A percentile compares a stretch with the other conserved stretches of the same genome.
Conservation (phyloP, 2,888 invertebrate species). For the Incurvaria masculella region DNA sequence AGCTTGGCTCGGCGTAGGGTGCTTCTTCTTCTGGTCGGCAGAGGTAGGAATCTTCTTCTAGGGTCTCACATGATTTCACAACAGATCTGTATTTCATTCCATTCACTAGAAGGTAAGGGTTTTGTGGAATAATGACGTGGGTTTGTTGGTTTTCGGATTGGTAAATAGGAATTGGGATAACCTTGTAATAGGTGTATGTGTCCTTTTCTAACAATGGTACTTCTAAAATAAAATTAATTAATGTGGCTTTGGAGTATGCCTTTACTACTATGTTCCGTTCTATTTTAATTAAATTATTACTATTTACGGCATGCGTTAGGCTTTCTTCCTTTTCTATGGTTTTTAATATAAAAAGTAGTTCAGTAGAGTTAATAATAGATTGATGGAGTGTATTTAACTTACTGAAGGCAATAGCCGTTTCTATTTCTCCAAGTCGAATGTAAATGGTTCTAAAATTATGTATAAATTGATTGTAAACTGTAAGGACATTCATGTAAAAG, state of each 20-base stretch:
- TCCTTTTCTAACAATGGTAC: conserved; percentile 6
- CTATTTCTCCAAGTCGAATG: conserved; percentile 8
- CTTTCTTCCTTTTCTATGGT: not conserved
- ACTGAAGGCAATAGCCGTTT: conserved; percentile 13
- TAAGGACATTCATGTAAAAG: not conserved
- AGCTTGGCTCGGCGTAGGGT: no score
- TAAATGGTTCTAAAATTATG: conserved; percentile 13
- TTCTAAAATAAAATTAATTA: conserved; percentile 1
- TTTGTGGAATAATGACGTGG: conserved; percentile 5
- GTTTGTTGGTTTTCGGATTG: conserved; percentile 2
- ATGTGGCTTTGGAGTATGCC: not conserved
- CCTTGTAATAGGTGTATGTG: conserved; percentile 8
- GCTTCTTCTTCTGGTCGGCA: no score
- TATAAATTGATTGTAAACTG: not conserved
- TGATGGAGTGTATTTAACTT: conserved; percentile 1
- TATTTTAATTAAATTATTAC: not conserved
- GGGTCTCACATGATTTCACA: not conserved
- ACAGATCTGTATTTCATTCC: not conserved
- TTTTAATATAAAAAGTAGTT: not conserved
- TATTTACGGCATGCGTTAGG: not conserved
- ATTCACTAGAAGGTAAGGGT: conserved; percentile 5
- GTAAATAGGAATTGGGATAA: conserved; percentile 7
- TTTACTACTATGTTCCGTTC: conserved; percentile 9
- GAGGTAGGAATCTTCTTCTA: not conserved
- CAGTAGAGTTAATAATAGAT: not conserved